phyloP scores from a whole-genome alignment of 2,113 vertebrate species.

The Entomyzon cyanotis region DNA sequence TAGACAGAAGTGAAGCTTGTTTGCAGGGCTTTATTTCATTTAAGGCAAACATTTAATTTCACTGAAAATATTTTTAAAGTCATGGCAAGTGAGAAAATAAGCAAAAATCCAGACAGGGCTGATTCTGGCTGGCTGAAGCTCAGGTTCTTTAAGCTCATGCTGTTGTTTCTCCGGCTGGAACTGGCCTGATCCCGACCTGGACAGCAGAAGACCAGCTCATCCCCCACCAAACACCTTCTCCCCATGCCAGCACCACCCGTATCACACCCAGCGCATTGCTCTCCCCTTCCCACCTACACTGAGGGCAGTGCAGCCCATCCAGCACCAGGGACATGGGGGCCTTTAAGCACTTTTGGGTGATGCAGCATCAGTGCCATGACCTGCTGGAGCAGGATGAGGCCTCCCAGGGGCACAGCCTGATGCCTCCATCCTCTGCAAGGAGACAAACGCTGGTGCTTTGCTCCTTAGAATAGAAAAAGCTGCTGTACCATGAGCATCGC shows the following conservation, averaged over 20 bases:
- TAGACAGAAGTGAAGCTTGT: neutral
- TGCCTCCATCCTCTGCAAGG: neutral
- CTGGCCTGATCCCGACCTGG: neutral
- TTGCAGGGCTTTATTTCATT: neutral
- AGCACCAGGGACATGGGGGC: neutral
- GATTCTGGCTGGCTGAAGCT: neutral
- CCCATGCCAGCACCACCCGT: neutral
- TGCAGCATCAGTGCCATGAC: neutral
- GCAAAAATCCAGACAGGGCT: neutral
- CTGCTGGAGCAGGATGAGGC: neutral
- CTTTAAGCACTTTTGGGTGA: neutral
- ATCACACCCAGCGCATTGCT: neutral
- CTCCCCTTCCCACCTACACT: neutral
- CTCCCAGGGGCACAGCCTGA: neutral
- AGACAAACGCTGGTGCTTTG: neutral
- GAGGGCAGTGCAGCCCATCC: neutral
- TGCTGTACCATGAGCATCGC: fast-evolving
- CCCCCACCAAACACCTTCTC: neutral
- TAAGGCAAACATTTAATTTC: neutral
- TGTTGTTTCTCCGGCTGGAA: neutral
- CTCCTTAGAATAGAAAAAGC: neutral
- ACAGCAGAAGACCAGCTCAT: neutral
- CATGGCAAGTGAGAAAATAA: neutral
- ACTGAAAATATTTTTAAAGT: neutral
- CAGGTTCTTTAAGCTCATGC: neutral